Conservation (phyloP, 2,797 vertebrate genomes). For the Allobates femoralis region DNA sequence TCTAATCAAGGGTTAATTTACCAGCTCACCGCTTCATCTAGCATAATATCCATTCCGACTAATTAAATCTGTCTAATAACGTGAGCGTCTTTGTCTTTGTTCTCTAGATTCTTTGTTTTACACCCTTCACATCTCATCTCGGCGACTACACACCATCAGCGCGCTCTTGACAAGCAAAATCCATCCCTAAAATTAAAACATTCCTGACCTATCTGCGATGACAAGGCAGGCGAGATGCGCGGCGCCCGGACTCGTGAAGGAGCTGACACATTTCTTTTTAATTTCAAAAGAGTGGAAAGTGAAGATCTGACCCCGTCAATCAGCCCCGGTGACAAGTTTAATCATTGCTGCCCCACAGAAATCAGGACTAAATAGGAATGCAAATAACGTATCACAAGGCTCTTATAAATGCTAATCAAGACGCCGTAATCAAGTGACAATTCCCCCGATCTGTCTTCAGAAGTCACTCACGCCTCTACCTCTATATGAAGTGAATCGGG, state of each 20-base stretch:
- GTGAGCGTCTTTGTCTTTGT: conserved; percentile 95
- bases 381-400: conserved; percentile 97
- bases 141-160: conserved; percentile 89
- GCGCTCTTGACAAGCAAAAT: conserved; percentile 92
- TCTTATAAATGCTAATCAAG: conserved; percentile 99
- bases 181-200: conserved; percentile 99
- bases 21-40: conserved; percentile 95
- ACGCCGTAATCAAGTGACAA: conserved; percentile 98
- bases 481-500: conserved; percentile 33
- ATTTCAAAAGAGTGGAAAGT: conserved; percentile 94
- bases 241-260: conserved; percentile 82
- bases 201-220: conserved; percentile 92
- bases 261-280: conserved; percentile 94
- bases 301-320: conserved; percentile 99
- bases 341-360: conserved; percentile 97
- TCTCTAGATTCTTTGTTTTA: conserved; percentile 92
- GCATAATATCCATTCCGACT: conserved; percentile 98
- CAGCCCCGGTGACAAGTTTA: conserved; percentile 98
- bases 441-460: conserved; percentile 90
- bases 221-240: conserved; percentile 86
- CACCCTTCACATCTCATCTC: conserved; percentile 96
- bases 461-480: conserved; percentile 88
- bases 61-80: conserved; percentile 99
- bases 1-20: conserved; percentile 99
- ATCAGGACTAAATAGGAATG: conserved; percentile 99